A percentile compares a stretch with the other conserved stretches of the same genome.
phyloP scores from a whole-genome alignment of 1,140 invertebrate genomes.

The Limonius californicus region DNA sequence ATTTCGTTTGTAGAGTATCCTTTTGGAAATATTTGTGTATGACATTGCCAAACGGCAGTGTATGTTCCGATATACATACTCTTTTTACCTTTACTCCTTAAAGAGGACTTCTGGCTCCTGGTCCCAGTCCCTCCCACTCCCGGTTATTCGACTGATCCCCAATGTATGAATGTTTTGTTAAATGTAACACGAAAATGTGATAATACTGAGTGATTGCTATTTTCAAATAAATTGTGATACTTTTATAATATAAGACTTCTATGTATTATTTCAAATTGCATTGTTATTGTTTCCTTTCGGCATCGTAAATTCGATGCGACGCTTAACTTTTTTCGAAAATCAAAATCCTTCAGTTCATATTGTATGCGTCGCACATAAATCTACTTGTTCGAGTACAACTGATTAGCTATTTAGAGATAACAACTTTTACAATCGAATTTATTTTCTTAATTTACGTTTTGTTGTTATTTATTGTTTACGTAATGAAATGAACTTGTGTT shows the following conservation, averaged over 20 bases:
- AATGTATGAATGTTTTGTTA: conserved; percentile 29
- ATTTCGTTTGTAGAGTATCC: conserved; percentile 1
- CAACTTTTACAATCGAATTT: neutral
- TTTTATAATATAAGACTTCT: conserved; percentile 1
- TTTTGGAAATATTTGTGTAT: neutral
- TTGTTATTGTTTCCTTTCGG: conserved; percentile 10
- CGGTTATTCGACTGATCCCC: conserved; percentile 21
- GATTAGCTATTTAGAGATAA: neutral
- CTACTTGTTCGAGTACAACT: neutral
- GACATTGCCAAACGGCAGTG: neutral
- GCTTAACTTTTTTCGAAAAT: neutral
- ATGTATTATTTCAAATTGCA: conserved; percentile 8
- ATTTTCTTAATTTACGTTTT: conserved; percentile 17
- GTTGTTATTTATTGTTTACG: conserved; percentile 10
- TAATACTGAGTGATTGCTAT: conserved; percentile 17
- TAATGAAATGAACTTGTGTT: conserved; percentile 10
- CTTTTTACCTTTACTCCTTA: conserved; percentile 33
- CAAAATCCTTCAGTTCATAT: neutral
- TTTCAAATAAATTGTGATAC: conserved; percentile 18
- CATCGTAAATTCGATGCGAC: neutral
- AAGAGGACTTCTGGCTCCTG: conserved; percentile 42
- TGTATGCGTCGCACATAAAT: too few species aligned
- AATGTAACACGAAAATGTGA: conserved; percentile 19
- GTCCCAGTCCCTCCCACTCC: conserved; percentile 33
- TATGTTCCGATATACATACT: conserved; percentile 9